A percentile compares a stretch with the other conserved stretches of the same genome.
Evolutionary conservation across 1,140 invertebrate genomes (phyloP).

Genomic region (Apis laboriosa): DNA sequence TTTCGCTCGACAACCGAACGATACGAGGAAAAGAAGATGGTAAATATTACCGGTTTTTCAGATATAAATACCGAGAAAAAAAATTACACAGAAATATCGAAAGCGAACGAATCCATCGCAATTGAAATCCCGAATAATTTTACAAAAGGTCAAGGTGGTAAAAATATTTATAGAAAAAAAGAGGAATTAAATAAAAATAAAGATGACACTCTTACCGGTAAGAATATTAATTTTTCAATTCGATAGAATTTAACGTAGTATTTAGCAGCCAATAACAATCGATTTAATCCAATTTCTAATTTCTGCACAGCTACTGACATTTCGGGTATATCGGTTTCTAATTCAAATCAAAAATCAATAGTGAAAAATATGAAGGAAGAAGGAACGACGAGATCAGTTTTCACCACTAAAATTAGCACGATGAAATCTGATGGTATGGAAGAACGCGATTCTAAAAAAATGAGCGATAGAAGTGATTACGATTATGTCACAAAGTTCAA

Average conservation of each 20-base stretch:
- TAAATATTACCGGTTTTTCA: too few species aligned
- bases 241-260: background rate
- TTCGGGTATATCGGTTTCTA: too few species aligned
- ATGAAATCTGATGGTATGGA: background rate
- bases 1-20: background rate
- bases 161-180: background rate
- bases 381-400: background rate
- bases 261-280: background rate
- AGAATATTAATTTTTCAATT: background rate
- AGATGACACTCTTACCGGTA: background rate
- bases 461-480: background rate
- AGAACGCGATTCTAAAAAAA: too few species aligned
- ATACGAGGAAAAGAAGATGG: background rate
- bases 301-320: too few species aligned
- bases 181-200: too few species aligned
- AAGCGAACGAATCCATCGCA: background rate
- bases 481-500: background rate
- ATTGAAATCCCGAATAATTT: background rate
- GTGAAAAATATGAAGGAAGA: too few species aligned
- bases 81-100: background rate
- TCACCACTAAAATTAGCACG: accelerated
- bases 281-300: too few species aligned
- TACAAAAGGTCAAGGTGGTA: background rate
- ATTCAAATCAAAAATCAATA: background rate
- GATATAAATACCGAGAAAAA: too few species aligned